Evolutionary conservation across 2,113 vertebrate genomes (phyloP).

Genomic region (Pachyramphus minor): DNA sequence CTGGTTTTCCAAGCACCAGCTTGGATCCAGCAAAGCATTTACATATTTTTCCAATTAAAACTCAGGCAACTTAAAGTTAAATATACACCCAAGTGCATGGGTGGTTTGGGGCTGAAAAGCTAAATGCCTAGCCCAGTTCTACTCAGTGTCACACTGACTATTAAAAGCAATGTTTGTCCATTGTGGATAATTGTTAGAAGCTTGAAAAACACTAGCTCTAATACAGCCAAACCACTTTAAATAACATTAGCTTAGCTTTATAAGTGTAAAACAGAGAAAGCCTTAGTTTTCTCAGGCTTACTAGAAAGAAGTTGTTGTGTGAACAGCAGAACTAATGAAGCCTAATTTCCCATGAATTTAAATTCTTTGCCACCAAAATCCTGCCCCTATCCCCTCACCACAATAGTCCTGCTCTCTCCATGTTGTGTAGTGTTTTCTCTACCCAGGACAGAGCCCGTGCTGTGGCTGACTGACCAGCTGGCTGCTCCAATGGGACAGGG

Average conservation of each 20-base stretch:
- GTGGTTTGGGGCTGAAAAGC: neutral
- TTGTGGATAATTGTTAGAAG: neutral
- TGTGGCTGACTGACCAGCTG: neutral
- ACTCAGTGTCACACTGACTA: neutral
- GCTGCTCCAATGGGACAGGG: neutral
- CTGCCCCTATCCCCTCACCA: neutral
- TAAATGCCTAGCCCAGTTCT: neutral
- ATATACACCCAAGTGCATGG: neutral
- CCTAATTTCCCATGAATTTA: constrained; percentile 1
- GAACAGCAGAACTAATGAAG: constrained; percentile 27
- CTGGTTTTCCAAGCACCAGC: neutral
- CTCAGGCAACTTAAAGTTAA: neutral
- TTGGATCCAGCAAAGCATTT: neutral
- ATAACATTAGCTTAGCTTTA: neutral
- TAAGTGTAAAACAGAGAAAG: neutral
- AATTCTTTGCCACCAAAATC: neutral
- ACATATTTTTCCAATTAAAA: neutral
- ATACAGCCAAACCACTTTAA: neutral
- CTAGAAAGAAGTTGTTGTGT: neutral
- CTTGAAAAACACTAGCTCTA: neutral
- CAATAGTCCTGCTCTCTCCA: neutral
- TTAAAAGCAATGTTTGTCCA: neutral
- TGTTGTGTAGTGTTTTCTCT: neutral
- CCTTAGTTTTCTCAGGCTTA: neutral
- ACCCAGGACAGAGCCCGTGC: neutral